These are phyloP conservation scores for Brevimyrus niger DNA, from an alignment of 2,113 vertebrate genomes.

Conservation along the genomic window DNA sequence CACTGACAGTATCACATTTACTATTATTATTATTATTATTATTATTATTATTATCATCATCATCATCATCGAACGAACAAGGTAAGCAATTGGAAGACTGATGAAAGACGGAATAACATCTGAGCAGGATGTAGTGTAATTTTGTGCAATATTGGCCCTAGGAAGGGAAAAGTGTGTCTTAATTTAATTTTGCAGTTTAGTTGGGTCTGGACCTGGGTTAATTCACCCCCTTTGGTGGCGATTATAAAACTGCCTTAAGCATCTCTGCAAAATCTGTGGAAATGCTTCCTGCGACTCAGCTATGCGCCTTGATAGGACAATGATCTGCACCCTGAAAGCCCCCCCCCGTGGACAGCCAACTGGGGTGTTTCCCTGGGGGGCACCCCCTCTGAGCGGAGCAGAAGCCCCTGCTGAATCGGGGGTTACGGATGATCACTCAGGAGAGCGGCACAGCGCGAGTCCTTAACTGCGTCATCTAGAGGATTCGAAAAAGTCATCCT, in stretches of 20 bases:
- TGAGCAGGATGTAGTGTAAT: not conserved
- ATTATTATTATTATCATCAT: not conserved
- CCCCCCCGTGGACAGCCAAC: not conserved
- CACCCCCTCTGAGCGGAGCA: not conserved
- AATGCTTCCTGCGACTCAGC: not conserved
- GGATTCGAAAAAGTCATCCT: not conserved
- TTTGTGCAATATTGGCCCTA: not conserved
- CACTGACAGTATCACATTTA: not conserved
- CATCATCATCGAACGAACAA: not conserved
- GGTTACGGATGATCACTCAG: not conserved
- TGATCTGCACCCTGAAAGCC: not conserved
- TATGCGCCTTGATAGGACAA: not conserved
- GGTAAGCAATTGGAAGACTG: not conserved
- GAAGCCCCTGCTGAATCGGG: conserved; percentile 3
- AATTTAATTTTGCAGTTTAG: conserved; percentile 2
- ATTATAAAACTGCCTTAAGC: not conserved
- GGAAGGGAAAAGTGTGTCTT: not conserved
- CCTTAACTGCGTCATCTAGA: not conserved
- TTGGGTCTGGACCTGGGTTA: not conserved
- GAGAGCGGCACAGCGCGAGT: not conserved
- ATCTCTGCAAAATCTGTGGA: not conserved
- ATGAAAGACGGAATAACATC: not conserved
- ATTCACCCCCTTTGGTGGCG: not conserved
- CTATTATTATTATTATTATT: not conserved
- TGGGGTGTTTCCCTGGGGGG: not conserved